Conservation (phyloP, 1,140 invertebrate genomes). For the Apocrypta bakeri region DNA sequence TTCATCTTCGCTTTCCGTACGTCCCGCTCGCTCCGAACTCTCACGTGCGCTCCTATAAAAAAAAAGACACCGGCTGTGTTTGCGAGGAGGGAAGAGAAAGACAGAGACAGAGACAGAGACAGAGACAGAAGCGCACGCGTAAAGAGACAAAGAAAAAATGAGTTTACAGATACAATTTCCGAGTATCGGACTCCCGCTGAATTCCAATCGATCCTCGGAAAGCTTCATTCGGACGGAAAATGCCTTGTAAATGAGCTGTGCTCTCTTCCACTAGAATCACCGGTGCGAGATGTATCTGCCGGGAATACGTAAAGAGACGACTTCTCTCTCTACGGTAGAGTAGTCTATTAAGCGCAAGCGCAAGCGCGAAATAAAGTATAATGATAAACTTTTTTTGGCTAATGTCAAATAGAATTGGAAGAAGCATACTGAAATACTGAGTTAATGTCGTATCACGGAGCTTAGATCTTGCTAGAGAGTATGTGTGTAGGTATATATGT, state of each 20-base stretch:
- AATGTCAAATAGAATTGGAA: background rate
- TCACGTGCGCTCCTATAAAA: background rate
- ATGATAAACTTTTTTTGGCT: background rate
- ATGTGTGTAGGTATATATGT: background rate
- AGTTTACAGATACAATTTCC: constrained; percentile 27
- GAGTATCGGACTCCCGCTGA: constrained; percentile 16
- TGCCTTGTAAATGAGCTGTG: constrained; percentile 30
- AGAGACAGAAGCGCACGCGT: background rate
- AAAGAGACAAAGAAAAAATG: constrained; percentile 19
- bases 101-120: too few relatives aligned
- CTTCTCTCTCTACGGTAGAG: background rate
- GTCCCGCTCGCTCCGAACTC: too few relatives aligned
- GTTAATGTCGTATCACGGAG: background rate
- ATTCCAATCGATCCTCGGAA: constrained; percentile 23
- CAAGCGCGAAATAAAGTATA: background rate
- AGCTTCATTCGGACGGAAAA: background rate
- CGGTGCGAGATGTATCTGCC: background rate
- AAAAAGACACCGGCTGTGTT: constrained; percentile 5
- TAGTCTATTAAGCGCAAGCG: background rate
- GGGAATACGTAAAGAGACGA: background rate
- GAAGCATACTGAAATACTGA: constrained; percentile 4
- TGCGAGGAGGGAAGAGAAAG: too few relatives aligned
- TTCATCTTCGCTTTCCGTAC: background rate
- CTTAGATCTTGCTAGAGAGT: background rate
- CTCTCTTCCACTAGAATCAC: background rate